Evolutionary conservation across 2,797 vertebrate species (phyloP), one percentile per base, ranked within the genome.

Genomic region (Labeo calbasu): DNA sequence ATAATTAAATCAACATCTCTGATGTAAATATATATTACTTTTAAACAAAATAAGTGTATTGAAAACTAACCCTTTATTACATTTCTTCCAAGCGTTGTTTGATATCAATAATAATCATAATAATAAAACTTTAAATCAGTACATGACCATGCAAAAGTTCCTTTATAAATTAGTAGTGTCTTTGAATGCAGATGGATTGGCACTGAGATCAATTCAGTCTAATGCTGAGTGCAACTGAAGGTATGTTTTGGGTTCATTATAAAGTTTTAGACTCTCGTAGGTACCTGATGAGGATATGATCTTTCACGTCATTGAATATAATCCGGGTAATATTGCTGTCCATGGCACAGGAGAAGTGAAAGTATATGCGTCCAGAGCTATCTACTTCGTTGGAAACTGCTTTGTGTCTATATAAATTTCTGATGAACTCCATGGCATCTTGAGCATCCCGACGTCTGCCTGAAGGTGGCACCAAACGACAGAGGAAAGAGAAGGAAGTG

Each of bases 341-440:
- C 0, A 93, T 95, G 86, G 94, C 95, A 4, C 95, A 96, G 90
- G 95, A 95, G 89, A 94, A 95, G 90, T 96, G 95, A 0, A 89
- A 88, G 86, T 95, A 96, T 14, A 95, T 87, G 0, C 71, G 89
- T 89, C 95, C 95, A 80, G 84, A 84, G 78, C 90, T 88, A 6
- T 91, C 28, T 28, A 28, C 28, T 28, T 28, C 28, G 28, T 28
- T 28, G 28, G 28, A 28, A 28, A 1, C 59, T 11, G 92, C 91
- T 89, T 93, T 90, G 23, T 92, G 89, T 90, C 90, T 88, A 51
- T 95, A 96, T 91, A 95, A 61, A 81, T 91, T 89, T 11, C 63
- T 59, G 77, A 96, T 95, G 90, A 88, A 96, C 19, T 40, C 40
- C 90, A 89, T 93, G 79, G 95, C 95, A 0, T 92, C 93, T 0